These are phyloP conservation scores for Anabas testudineus DNA, from an alignment of 2,797 vertebrate genomes.

Conservation along the genomic window DNA sequence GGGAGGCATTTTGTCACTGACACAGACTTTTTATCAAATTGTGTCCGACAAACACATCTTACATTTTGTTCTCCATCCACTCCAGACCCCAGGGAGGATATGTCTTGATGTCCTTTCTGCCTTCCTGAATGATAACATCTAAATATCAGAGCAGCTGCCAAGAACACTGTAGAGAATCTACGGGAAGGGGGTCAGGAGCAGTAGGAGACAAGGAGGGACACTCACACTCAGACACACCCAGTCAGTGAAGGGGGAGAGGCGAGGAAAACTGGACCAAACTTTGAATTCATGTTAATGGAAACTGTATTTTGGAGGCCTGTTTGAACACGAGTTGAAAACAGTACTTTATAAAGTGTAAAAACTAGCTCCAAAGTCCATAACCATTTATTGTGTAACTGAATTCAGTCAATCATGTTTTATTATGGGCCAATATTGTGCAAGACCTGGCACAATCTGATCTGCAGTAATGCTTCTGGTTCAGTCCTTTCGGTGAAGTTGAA, in stretches of 20 bases:
- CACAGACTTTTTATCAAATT: constrained; percentile 76
- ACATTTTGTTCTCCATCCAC: constrained; percentile 66
- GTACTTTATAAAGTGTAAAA: too few relatives aligned
- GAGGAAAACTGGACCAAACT: constrained; percentile 26
- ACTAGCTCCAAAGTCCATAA: too few relatives aligned
- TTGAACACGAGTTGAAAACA: too few relatives aligned
- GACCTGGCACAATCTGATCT: constrained; percentile 27
- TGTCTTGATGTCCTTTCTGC: constrained; percentile 77
- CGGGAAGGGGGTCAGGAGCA: constrained; percentile 59
- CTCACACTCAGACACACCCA: constrained; percentile 39
- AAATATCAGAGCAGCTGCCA: constrained; percentile 83
- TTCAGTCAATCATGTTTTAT: too few relatives aligned
- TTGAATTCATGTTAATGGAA: background rate
- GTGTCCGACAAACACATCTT: constrained; percentile 70
- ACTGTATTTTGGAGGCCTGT: too few relatives aligned
- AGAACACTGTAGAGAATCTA: constrained; percentile 73
- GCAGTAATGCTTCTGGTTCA: constrained; percentile 35
- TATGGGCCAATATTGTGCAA: background rate
- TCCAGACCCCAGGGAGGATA: constrained; percentile 72
- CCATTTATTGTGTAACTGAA: too few relatives aligned
- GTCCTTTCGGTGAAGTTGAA: constrained; percentile 58
- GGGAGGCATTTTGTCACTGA: constrained; percentile 70
- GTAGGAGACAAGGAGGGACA: constrained; percentile 58
- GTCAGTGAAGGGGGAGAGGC: background rate
- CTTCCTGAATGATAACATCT: constrained; percentile 85